Base-by-base conservation (phyloP, 2,113 vertebrate species). In the Dryoscopus gambensis region DNA sequence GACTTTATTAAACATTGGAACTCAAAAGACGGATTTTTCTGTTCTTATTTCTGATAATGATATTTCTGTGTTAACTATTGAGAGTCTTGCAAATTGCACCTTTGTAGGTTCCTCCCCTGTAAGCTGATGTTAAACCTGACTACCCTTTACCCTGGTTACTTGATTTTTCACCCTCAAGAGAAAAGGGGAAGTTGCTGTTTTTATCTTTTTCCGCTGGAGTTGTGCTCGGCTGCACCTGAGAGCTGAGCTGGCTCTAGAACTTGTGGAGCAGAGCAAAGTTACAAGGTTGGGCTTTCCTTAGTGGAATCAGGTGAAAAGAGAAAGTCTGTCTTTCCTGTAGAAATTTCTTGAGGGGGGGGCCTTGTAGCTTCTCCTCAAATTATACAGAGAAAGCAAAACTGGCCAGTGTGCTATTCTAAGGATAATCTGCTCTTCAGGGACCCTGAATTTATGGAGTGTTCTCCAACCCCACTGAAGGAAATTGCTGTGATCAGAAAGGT, bases 1-100 rank as follows among this genome's bases (percentile, higher is more conserved):
- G 84, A 69, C 76, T 92, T 92, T 81, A 92, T 92, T 92, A 96
- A 93, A 88, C 40, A 63, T 17, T 50, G 73, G 31, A 82, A 31
- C 49, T 75, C 63, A 30, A 77, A 90, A 89, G 49, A 81, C 90
- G 56, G 46, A 64, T 89, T 91, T 95, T 92, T 76, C 53, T 13
- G 0, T 69, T 87, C 46, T 62, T 46, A 10, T 87, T 87, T 90
- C 59, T 81, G 55, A 27, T 84, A 71, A 53, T 55, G 13, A 16
- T 86, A 40, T 87, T 90, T 84, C 30, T 68, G 2, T 35, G 31
- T 91, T 87, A 80, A 70, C 65, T 85, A 0, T 31, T 49, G 15
- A 33, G 49, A 83, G 59, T 92, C 76, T 88, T 71, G 37, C 10
- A 64, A 53, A 85, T 37, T n/a, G 46, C 52, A 46, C 47, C 33